Base-by-base conservation (phyloP, 2,888 invertebrate genomes). In the Mactromeris polynyma region DNA sequence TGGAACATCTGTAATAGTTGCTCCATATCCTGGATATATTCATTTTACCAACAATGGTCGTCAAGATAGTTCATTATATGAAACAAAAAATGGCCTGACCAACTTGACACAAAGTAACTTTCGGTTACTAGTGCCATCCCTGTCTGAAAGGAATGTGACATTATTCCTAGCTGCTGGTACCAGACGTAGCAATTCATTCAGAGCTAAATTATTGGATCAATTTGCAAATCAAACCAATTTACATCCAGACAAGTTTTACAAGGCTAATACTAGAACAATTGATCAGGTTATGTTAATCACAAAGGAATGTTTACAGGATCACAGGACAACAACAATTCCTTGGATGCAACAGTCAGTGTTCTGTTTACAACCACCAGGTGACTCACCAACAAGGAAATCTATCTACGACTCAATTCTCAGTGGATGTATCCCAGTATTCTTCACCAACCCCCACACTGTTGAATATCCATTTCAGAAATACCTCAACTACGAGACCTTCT, bases 341-440 rank as follows among this genome's bases (percentile, higher is more conserved):
- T 96, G 95, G 95, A 95, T 96, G 95, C 79, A 83, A 40, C 91
- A 90, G 79, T 93, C 95, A 2, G 89, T 93, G 26, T 96, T 95
- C 86, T 96, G 95, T 89, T 86, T 95, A 31, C 95, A 96, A 40
- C 95, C 95, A 2, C 94, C 95, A 0, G 95, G 95, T 0, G 95
- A 95, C 86, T 96, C 95, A 2, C 95, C 95, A 3, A 95, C 96
- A 2, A 86, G 96, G 51, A 96, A 96, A 89, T 95, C 95, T 11
- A 94, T 95, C 83, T 96, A 95, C 42, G 95, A 96, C 81, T 86
- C 94, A 14, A 91, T 95, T 42, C 87, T 95, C 19, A 94, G 94
- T 87, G 95, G 95, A 4, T 96, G 95, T 81, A 95, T 96, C 33
- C 96, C 96, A 0, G 94, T 96, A 26, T 83, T 93, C n/a, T 94